Base-by-base conservation (phyloP, 2,888 invertebrate species). In the Philonicus albiceps region DNA sequence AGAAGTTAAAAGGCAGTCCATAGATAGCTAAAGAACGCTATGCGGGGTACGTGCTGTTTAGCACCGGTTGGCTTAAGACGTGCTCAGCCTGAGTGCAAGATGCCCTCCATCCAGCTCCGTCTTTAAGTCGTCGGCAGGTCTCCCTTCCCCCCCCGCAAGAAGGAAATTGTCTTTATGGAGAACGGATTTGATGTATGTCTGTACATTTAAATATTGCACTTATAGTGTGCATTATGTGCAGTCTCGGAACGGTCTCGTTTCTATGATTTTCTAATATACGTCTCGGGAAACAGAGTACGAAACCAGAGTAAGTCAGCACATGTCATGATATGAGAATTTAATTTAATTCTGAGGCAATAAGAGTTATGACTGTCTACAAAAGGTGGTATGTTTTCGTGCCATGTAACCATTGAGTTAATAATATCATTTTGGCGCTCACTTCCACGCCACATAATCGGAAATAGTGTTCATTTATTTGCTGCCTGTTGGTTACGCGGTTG, bases 11-110 rank as follows among this genome's bases (percentile, higher is more conserved):
- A 64, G 64, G 64, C 64, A 64, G 64, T 0, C n/a, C 22, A 22
- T 64, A 64, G 64, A 64, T 64, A 27, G 74, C 74, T n/a, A 74
- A 74, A 74, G 74, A 74, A 34, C 74, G 74, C 74, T 74, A 74
- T 74, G 64, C 64, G 53, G 4, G 74, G 31, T 74, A 34, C 34
- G 74, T 74, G 31, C 74, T 34, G 31, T 74, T 74, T 74, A 74
- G 74, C 74, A 34, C 34, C 74, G 74, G 74, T 74, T 74, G 74
- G 74, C 31, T 74, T 74, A 74, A 34, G 30, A 74, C 74, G 74
- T 74, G 74, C 74, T n/a, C 74, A 2, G 74, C 16, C 34, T 3
- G 31, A 34, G 30, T 30, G 27, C 11, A 31, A 74, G 55, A 55
- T 22, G 55, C 22, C 11, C 19, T 16, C n/a, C 53, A 3, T 19